Evolutionary conservation across 2,113 vertebrate genomes (phyloP), one percentile per base, ranked within the genome.

Genomic region (Hypomesus transpacificus): DNA sequence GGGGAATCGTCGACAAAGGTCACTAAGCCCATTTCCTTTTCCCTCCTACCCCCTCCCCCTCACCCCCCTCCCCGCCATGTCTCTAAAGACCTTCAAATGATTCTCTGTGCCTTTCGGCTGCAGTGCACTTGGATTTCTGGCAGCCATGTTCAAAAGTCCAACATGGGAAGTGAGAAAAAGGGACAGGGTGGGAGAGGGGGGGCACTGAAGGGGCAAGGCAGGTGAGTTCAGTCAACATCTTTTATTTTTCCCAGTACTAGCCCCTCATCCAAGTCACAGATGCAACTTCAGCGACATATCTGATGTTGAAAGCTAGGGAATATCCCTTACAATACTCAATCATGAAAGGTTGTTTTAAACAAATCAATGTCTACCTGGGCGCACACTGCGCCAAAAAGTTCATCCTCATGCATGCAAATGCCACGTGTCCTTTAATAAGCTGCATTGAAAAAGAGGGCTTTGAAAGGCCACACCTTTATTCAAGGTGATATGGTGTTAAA

Each of bases 21-120:
- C 92, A 93, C 86, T 89, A 89, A 91, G 89, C 92, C 90, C 90
- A 92, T 92, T 93, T 93, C 90, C 91, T 88, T 89, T 89, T 81
- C 87, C 78, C 73, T 53, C 20, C 9, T 8, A 2, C 9, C n/a
- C 3, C 24, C 14, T 0, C 28, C 31, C 9, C 3, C 61, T 7
- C 8, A 0, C 58, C 59, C 22, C 20, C 18, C 9, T 9, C 13
- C 31, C 22, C 20, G 31, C 56, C 68, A 79, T 83, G 84, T 80
- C 87, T 85, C 78, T 84, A 86, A 86, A 90, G 86, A 90, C 87
- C 88, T 83, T 85, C 83, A 87, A 84, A 59, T 67, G 70, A 51
- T 68, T 60, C 52, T 28, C 76, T 83, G 62, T 71, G 78, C 71
- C 81, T 91, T 89, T 90, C 74, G 86, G 82, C 82, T 80, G 77